phyloP scores from a whole-genome alignment of 2,113 vertebrate genomes.

The Pteropus alecto region DNA sequence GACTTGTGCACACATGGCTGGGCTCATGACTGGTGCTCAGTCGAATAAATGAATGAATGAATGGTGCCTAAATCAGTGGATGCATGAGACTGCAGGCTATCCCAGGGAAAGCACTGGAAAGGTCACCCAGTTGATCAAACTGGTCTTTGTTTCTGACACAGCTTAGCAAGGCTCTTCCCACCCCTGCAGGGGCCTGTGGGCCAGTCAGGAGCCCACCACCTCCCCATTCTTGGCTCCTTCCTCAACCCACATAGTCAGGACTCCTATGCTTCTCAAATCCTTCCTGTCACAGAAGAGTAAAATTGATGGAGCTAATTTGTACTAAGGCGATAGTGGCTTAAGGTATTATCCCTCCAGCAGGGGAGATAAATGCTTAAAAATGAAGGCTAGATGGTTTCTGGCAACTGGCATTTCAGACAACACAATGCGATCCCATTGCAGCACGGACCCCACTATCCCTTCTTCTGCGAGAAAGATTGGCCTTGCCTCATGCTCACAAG shows the following conservation, averaged over 20 bases:
- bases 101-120: not conserved
- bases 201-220: not conserved
- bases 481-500: not conserved
- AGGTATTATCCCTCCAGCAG: not conserved
- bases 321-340: not conserved
- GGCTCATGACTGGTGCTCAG: not conserved
- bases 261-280: not conserved
- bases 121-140: not conserved
- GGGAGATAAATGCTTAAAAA: not conserved
- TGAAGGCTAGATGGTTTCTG: not conserved
- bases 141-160: not conserved
- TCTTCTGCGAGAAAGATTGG: not conserved
- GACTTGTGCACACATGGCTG: too few species aligned
- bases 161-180: not conserved
- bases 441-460: not conserved
- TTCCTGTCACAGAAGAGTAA: not conserved
- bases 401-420: not conserved
- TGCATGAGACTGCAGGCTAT: not conserved
- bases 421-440: not conserved
- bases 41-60: not conserved
- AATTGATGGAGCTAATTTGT: not conserved
- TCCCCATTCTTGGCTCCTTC: not conserved
- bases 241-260: too few species aligned
- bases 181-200: not conserved
- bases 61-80: not conserved